Evolutionary conservation across 2,888 invertebrate genomes (phyloP), one percentile per base, ranked within the genome.

Genomic region (Lingula anatina): DNA sequence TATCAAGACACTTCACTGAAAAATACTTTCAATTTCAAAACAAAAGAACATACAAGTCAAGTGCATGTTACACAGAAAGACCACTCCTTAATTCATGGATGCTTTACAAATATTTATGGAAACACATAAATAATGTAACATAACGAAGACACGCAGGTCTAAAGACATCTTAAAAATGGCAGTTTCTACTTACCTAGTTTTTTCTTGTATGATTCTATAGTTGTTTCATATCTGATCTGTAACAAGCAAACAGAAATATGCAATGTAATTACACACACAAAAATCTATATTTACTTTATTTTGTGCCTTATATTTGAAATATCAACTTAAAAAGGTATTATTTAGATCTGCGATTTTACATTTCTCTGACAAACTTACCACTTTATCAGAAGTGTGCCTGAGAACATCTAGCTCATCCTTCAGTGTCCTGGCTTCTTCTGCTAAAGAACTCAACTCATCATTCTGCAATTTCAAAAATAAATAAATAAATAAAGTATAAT

Each of bases 321-420:
- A 31, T 12, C 35, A 31, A 31, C n/a, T n/a, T n/a, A n/a, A n/a
- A n/a, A n/a, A n/a, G n/a, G 5, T 21, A 38, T 38, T 15, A 38
- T 20, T 5, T n/a, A 27, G 5, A 5, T 15, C 7, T 9, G 23
- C 36, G 7, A 7, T 20, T 1, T 2, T 27, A 54, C 60, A n/a
- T n/a, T n/a, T n/a, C n/a, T n/a, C n/a, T n/a, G n/a, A n/a, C n/a
- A n/a, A n/a, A 63, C 69, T 59, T 53, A 76, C 76, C 46, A 78
- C 88, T 78, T 92, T 91, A 52, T 92, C 92, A 20, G 90, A 90
- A 0, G 90, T 89, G 76, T 95, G 92, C 1, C 89, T 82, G 3
- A 95, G 75, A 15, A 93, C 88, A 77, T 97, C 96, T 9, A 96
- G 82, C 79, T 97, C 96, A 75, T 96, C 96, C 75, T 77, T 76